These are phyloP conservation scores for Lepidurus apus DNA, from an alignment of 1,140 invertebrate species.

Conservation along the genomic window DNA sequence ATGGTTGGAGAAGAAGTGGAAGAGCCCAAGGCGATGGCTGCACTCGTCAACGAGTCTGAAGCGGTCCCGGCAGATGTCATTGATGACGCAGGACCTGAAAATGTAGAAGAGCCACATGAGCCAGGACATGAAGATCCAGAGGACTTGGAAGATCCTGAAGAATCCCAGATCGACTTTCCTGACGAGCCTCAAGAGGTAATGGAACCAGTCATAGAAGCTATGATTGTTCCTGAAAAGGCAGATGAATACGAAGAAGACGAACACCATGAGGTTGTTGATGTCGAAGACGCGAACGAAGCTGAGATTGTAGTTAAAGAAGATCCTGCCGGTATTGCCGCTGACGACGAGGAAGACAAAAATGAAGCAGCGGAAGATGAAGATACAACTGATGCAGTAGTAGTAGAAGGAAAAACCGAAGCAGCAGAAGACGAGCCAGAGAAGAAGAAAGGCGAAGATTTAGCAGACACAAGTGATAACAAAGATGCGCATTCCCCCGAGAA, in stretches of 20 bases:
- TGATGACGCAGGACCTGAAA: not conserved
- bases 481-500: not conserved
- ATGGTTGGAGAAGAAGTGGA: conserved; percentile 5
- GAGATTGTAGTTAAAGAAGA: conserved; percentile 23
- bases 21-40: conserved; percentile 14
- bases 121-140: not conserved
- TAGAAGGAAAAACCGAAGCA: not conserved
- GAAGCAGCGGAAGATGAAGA: not conserved
- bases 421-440: not conserved
- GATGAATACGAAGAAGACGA: conserved; percentile 23
- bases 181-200: not conserved
- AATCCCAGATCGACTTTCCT: not conserved
- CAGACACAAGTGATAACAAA: conserved; percentile 21
- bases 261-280: conserved; percentile 33
- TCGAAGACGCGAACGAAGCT: conserved; percentile 37
- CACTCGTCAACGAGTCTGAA: conserved; percentile 7
- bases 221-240: not conserved
- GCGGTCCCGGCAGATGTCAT: not conserved
- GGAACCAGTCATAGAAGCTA: not conserved
- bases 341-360: not conserved
- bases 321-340: not conserved
- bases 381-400: not conserved
- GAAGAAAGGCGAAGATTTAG: not conserved
- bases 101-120: conserved; percentile 14
- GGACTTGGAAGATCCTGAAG: conserved; percentile 5